Base-by-base conservation (phyloP, 2,113 vertebrate genomes). In the Toxotes jaculatrix region DNA sequence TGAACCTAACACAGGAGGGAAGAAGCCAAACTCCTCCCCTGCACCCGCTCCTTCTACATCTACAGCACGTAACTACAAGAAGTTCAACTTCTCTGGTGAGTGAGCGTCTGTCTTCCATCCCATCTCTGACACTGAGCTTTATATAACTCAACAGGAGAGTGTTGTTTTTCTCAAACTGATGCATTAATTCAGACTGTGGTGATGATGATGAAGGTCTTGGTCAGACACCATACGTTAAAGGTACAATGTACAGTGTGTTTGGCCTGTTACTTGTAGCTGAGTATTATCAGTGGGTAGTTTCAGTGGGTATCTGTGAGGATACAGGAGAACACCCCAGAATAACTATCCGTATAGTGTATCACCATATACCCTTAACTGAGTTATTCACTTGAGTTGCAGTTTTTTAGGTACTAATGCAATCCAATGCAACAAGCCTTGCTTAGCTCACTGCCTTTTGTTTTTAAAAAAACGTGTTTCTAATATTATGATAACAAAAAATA, bases 21-120 rank as follows among this genome's bases (percentile, higher is more conserved):
- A 89, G 93, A 95, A 95, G 82, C 84, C 82, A 0, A 77, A 85
- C 47, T 82, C 91, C 1, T 83, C 93, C 21, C 89, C 94, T 2
- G 59, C 91, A 13, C 10, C 2, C 1, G 83, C 93, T 21, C 89
- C 94, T 2, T 61, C 91, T 21, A 16, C 2, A 10, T 88, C 85
- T 53, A 45, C 80, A 8, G 71, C 73, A 0, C 91, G 76, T 11
- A 91, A 67, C 55, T 88, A 95, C 86, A 95, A 89, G 91, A 96
- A 94, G 83, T 95, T 96, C 75, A 94, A 92, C 73, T 95, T 96
- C 72, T 93, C 93, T 77, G 96, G 97, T 97, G 91, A 90, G 87
- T 12, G 11, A 74, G 9, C 16, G 13, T 21, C 61, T 3, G 1
- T 1, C 4, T 32, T 8, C 5, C 17, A n/a, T 19, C 27, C 47